Base-by-base conservation (phyloP, 1,140 invertebrate genomes). In the Mercenaria mercenaria region DNA sequence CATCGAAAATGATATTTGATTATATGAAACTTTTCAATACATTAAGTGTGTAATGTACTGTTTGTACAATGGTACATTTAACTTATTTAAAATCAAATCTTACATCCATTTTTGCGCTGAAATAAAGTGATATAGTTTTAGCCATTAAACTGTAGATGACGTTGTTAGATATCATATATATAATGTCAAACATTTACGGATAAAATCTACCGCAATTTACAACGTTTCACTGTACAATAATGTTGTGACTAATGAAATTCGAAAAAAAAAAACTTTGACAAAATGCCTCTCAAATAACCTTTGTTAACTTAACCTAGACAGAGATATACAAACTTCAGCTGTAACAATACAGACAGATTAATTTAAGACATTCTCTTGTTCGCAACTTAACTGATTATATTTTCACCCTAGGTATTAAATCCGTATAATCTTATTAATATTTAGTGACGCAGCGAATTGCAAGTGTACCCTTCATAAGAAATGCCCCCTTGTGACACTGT, bases 351-450 rank as follows among this genome's bases (percentile, higher is more conserved):
- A 8, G 23, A 29, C 29, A 29, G 74, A 77, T 77, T 77, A 77
- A 77, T 77, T 50, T 77, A 77, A 77, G 39, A 43, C 20, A 47
- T 32, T 32, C 18, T 3, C 74, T 52, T 50, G 74, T 50, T 34
- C 11, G 39, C n/a, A 50, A 77, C 74, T 77, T 77, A 29, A 34
- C 15, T 77, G 6, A 50, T 34, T 67, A 52, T 50, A 41, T 77
- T 20, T 50, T n/a, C 11, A 50, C 74, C n/a, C 74, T 32, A 29
- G 74, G 15, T 37, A 4, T 20, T 61, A 81, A 81, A 41, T 23
- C 50, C 34, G 0, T 39, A 59, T 64, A 81, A 81, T 81, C 79
- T 81, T 15, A 39, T 59, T 64, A 39, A 81, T 64, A 81, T 64
- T 1, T 43, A 23, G 47, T 81, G 79, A 61, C 79, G 52, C 59